Conservation (phyloP, 1,140 invertebrate species). For the Drosophila tropicalis region DNA sequence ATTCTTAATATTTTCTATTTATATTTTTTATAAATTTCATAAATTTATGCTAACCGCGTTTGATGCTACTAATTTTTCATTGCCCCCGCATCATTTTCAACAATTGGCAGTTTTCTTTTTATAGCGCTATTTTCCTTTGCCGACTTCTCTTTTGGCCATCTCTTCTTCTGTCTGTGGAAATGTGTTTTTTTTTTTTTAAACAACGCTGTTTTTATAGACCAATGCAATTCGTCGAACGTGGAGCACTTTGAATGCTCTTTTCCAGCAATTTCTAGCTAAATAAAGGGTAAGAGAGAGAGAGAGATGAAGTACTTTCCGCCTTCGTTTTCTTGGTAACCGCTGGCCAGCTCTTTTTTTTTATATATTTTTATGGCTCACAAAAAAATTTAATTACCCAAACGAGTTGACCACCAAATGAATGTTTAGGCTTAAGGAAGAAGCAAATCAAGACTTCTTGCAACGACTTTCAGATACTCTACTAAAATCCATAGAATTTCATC, state of each 20-base stretch:
- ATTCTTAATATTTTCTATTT: too few relatives aligned
- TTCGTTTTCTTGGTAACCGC: slow-evolving; percentile 48
- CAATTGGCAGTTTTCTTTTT: slow-evolving; percentile 46
- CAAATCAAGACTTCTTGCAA: too few relatives aligned
- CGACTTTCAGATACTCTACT: too few relatives aligned
- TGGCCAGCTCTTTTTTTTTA: slow-evolving; percentile 35
- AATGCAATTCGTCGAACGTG: slow-evolving; percentile 39
- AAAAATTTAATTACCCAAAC: slow-evolving; percentile 61
- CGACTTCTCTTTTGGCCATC: neutral
- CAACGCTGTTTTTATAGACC: slow-evolving; percentile 48
- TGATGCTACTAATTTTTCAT: slow-evolving; percentile 25
- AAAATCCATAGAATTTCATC: too few relatives aligned
- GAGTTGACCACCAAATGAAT: slow-evolving; percentile 32
- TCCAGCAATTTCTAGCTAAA: slow-evolving; percentile 46
- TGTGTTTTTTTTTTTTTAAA: slow-evolving; percentile 42
- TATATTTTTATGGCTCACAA: slow-evolving; percentile 46
- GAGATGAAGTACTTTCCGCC: slow-evolving; percentile 26
- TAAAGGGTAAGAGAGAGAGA: neutral
- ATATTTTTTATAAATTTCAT: too few relatives aligned
- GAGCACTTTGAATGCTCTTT: neutral
- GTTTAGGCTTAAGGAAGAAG: neutral
- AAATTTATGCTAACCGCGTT: neutral
- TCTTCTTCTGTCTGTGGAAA: neutral
- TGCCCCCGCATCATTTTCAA: slow-evolving; percentile 39
- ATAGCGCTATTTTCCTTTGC: slow-evolving; percentile 40